phyloP scores from a whole-genome alignment of 2,113 vertebrate genomes.

The Embiotoca jacksoni region DNA sequence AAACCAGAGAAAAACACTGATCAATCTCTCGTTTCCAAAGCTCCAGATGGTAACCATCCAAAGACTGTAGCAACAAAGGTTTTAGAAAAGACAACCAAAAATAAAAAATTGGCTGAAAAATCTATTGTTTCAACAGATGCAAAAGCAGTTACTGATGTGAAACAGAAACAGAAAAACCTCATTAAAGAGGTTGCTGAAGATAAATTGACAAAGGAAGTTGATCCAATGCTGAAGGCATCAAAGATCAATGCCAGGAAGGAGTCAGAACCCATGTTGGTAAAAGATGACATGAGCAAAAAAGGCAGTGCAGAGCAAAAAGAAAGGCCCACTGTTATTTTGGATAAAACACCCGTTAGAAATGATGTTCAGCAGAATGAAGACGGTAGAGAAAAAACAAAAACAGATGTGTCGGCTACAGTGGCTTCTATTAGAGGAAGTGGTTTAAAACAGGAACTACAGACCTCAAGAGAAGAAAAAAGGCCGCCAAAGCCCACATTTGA shows the following conservation, averaged over 20 bases:
- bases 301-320: conserved; percentile 22
- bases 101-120: neutral
- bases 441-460: conserved; percentile 21
- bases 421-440: neutral
- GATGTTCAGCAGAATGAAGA: conserved; percentile 23
- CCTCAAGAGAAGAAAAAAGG: conserved; percentile 16
- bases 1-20: conserved; percentile 10
- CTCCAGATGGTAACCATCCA: conserved; percentile 5
- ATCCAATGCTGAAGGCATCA: neutral
- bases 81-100: neutral
- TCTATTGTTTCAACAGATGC: neutral
- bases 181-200: neutral
- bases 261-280: conserved; percentile 1
- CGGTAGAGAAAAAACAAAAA: conserved; percentile 24
- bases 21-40: neutral
- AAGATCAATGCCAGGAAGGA: conserved; percentile 17
- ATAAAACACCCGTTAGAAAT: neutral
- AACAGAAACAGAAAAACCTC: neutral
- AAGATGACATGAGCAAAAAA: neutral
- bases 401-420: neutral
- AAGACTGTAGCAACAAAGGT: neutral
- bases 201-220: conserved; percentile 7
- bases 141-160: neutral
- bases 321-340: neutral
- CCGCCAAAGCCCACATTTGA: conserved; percentile 6